Conservation (phyloP, 2,888 invertebrate genomes). For the Piscicola geometra region DNA sequence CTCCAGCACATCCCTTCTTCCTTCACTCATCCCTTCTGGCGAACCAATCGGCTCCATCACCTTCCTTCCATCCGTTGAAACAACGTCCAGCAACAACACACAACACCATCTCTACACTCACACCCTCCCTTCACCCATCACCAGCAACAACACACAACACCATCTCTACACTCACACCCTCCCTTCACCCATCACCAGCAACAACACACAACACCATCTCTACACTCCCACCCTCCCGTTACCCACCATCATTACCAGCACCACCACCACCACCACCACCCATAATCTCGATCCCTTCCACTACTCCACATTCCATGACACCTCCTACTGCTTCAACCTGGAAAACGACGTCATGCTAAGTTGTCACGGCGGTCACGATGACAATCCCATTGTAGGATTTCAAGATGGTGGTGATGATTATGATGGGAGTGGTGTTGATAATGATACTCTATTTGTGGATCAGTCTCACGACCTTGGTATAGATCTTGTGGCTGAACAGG, state of each 20-base stretch:
- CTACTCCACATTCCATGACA: not conserved
- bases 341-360: conserved; percentile 2
- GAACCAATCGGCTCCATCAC: not conserved
- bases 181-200: not conserved
- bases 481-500: not conserved
- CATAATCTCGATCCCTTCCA: not conserved
- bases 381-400: not conserved
- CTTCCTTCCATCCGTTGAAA: not conserved
- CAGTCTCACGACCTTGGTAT: not conserved
- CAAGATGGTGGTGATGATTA: not conserved
- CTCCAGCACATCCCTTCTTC: too few relatives aligned
- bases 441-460: not conserved
- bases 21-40: too few relatives aligned
- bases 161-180: not conserved
- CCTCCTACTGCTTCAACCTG: not conserved
- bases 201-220: not conserved
- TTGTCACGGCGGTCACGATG: not conserved
- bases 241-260: not conserved
- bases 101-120: not conserved
- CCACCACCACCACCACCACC: not conserved
- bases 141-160: not conserved
- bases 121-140: not conserved
- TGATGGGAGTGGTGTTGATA: too few relatives aligned
- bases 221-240: not conserved
- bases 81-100: not conserved